A percentile compares a stretch with the other conserved stretches of the same genome.
These are phyloP conservation scores for Sinocyclocheilus anshuiensis DNA, from an alignment of 2,113 vertebrate genomes.

Conservation along the genomic window DNA sequence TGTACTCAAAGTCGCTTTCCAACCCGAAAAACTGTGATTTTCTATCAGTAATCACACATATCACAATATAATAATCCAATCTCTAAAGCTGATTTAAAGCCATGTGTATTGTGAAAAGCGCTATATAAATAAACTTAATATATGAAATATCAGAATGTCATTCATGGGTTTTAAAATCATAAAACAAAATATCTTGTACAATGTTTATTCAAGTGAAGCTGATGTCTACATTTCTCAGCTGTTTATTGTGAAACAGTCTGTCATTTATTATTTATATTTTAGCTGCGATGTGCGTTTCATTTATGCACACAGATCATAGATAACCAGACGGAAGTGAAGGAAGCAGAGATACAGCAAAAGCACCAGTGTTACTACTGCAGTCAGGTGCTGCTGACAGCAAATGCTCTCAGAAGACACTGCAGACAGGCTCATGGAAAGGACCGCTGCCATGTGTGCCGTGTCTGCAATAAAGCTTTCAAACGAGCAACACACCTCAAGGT, in stretches of 20 bases:
- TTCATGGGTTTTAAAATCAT: neutral
- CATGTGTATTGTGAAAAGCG: neutral
- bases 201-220: neutral
- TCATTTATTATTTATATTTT: neutral
- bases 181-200: neutral
- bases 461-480: slow-evolving; percentile 96
- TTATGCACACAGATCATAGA: slow-evolving; percentile 13
- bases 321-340: slow-evolving; percentile 61
- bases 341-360: slow-evolving; percentile 72
- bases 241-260: neutral
- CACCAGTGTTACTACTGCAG: slow-evolving; percentile 91
- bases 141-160: neutral
- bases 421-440: slow-evolving; percentile 83
- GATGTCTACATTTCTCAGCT: neutral
- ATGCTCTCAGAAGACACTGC: slow-evolving; percentile 84
- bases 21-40: neutral
- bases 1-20: neutral
- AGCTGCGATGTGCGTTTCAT: slow-evolving; percentile 2
- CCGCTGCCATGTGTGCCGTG: slow-evolving; percentile 87
- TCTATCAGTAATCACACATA: neutral
- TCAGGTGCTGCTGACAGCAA: slow-evolving; percentile 81
- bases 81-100: neutral
- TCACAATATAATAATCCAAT: neutral
- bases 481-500: slow-evolving; percentile 97
- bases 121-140: neutral